Base-by-base conservation (phyloP, 2,797 vertebrate species). In the Scarus forsteni region DNA sequence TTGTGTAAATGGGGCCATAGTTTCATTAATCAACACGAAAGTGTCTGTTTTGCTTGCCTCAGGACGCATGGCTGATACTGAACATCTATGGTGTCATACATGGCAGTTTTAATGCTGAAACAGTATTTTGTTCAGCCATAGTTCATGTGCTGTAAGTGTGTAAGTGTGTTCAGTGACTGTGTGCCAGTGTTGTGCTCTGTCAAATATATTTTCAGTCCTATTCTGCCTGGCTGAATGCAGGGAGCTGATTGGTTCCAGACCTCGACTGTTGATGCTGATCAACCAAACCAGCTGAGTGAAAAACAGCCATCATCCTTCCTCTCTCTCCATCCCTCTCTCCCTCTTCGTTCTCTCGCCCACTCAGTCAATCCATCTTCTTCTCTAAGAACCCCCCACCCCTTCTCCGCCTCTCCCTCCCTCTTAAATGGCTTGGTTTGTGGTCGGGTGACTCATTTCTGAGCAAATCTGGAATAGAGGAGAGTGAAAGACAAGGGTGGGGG, bases 231-330 rank as follows among this genome's bases (percentile, higher is more conserved):
- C 69, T 83, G 80, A 84, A 80, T 72, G 69, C 83, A 80, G 75
- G 68, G 58, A 84, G 66, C 81, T 87, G 90, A 92, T 88, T 90
- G 88, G 84, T 87, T 82, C 83, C 88, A 89, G 91, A 86, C 80
- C 80, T 77, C 49, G 63, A 77, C 85, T 76, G 87, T 76, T 88
- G 87, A 88, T 86, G 78, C 75, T 79, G 78, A 89, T 91, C 88
- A 87, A 85, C 85, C 83, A 76, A 88, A 86, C 77, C 87, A 85
- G 80, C 84, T 79, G 85, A 88, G 81, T 88, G 84, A 83, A 82
- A 88, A 90, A 83, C 80, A 79, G 80, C 74, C 77, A 80, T 76
- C 81, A 77, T 57, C 69, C 77, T 66, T 71, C 39, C 60, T 18
- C 48, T 12, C 50, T 8, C 40, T 10, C 52, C 12, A 55, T 14